Base-by-base conservation (phyloP, 1,140 invertebrate genomes). In the Heliconius himera region DNA sequence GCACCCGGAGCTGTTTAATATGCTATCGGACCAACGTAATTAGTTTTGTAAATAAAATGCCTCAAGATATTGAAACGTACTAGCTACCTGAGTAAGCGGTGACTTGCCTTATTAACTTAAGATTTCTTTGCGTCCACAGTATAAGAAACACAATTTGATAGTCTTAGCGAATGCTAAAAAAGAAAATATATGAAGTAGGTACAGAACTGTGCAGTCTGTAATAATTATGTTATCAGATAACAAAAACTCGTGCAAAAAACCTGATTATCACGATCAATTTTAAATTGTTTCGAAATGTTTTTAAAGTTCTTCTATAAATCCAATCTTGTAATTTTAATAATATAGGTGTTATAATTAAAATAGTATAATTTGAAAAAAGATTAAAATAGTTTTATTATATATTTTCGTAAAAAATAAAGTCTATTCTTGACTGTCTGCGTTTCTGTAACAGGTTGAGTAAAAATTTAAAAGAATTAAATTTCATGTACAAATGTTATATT, bases 31-130 rank as follows among this genome's bases (percentile, higher is more conserved):
- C 90, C 93, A 93, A 93, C 90, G 88, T 94, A 93, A 94, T 94
- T 94, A 94, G 90, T 94, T 94, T 93, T 94, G 90, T 94, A 94
- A 93, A 94, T 94, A 93, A 93, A 94, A 93, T 93, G 91, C 91
- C 90, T 90, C 85, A 81, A 85, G 90, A 93, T 91, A 94, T 93
- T 94, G 92, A 93, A 94, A 93, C 92, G 90, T 91, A 89, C 81
- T 85, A 79, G 91, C 91, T 94, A 94, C 92, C 90, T 93, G 90
- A 87, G 81, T 84, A 80, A 81, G 87, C 75, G 85, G 86, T 92
- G 91, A 91, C 90, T 93, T 91, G 92, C 90, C 88, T 86, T 87
- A 91, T 89, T 87, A 85, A 79, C 83, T 84, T 85, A 86, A 81
- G 79, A 87, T 81, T 85, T 84, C 76, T 81, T 85, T 81, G 76